Evolutionary conservation across 2,888 invertebrate species (phyloP), one percentile per base, ranked within the genome.

Genomic region (Sepiola atlantica): DNA sequence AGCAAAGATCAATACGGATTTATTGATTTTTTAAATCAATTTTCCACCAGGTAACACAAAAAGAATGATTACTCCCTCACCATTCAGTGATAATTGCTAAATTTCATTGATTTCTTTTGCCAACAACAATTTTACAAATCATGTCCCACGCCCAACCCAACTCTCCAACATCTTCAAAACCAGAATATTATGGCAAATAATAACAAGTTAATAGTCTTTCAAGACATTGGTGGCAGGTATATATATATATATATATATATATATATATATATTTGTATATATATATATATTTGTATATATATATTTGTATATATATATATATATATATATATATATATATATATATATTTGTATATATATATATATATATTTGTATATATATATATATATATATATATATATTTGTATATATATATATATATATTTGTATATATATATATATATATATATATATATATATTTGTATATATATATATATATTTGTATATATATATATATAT

Each of bases 1-100:
- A 24, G 14, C 21, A 90, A 90, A 55, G 55, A 55, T 94, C 57
- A 94, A 94, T 55, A 35, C 18, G 6, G 4, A 94, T 35, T 92
- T 92, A 92, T 45, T 94, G 45, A 54, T 55, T 55, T 54, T 35
- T n/a, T 18, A 94, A 94, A 45, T n/a, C 77, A 28, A 94, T 45
- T 54, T 55, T 35, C 77, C n/a, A 32, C n/a, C 18, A 77, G 77
- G n/a, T 77, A 32, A 77, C 77, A 77, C n/a, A n/a, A n/a, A 77
- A 16, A 77, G n/a, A 77, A 77, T 77, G n/a, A 77, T 77, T 77
- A 77, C 61, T n/a, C 77, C n/a, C n/a, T 32, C 77, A 77, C 77
- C 77, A 18, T n/a, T 77, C 77, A 14, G 18, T 77, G 77, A 77
- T 77, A 77, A 77, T 32, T 77, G 77, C 32, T 12, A 77, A n/a